Base-by-base conservation (phyloP, 2,113 vertebrate species). In the Calidris pugnax region DNA sequence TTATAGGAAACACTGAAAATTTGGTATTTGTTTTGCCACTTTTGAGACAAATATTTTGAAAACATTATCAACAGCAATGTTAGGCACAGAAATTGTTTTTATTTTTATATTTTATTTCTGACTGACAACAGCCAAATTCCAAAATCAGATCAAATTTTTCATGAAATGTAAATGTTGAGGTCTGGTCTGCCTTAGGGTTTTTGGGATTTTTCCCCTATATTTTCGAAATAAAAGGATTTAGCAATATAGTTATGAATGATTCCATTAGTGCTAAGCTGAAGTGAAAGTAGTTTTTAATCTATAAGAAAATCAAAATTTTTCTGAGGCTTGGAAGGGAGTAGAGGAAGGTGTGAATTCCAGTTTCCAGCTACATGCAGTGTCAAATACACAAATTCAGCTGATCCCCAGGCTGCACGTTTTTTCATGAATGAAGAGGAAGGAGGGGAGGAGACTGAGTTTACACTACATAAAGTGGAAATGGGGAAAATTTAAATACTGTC, bases 171-270 rank as follows among this genome's bases (percentile, higher is more conserved):
- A 96, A 94, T 80, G 87, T 45, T 93, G 93, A 97, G 95, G 75
- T 96, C 96, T 97, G 96, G 96, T 95, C 96, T 96, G 95, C 95
- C 93, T 96, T 95, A 96, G 95, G 95, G 95, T 91, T 96, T 97
- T 96, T 96, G 93, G 87, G 2, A 85, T 96, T 94, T 95, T 95
- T 68, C 91, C 87, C 89, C 93, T 89, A 96, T 96, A 96, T 96
- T 96, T 96, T 55, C 90, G 50, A 95, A 96, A 69, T 72, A 85
- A 91, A 88, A 71, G 45, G 72, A 76, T 91, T 83, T 90, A 90
- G 87, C 14, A 57, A 4, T 90, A 90, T 73, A 95, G 68, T 91
- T 69, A 73, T 88, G 95, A 97, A 90, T 94, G 77, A 95, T 96
- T 96, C 89, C 71, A 92, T 96, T 94, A 94, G 85, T 94, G 77